A percentile compares a stretch with the other conserved stretches of the same genome.
Conservation (phyloP, 2,888 invertebrate genomes). For the Megamerina dolium region DNA sequence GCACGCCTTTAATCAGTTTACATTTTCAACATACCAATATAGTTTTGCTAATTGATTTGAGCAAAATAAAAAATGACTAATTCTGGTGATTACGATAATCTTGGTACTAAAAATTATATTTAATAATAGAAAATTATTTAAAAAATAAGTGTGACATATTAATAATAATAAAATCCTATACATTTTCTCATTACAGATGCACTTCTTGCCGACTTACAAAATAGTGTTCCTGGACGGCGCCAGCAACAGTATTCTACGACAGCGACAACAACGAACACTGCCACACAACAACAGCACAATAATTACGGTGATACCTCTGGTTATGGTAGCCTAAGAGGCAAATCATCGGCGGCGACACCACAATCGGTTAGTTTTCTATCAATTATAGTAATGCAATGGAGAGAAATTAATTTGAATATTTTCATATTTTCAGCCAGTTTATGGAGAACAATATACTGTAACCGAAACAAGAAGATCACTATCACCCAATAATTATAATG, state of each 20-base stretch:
- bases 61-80: slow-evolving; percentile 30
- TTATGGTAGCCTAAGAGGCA: slow-evolving; percentile 75
- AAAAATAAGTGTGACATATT: neutral
- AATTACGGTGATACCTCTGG: slow-evolving; percentile 47
- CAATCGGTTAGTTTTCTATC: slow-evolving; percentile 13
- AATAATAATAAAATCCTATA: slow-evolving; percentile 2
- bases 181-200: slow-evolving; percentile 67
- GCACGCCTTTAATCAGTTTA: slow-evolving; percentile 6
- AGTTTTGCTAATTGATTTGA: neutral
- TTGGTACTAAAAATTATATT: slow-evolving; percentile 28
- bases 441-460: slow-evolving; percentile 41
- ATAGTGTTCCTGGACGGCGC: slow-evolving; percentile 70
- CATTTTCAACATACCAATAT: neutral
- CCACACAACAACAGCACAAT: slow-evolving; percentile 36
- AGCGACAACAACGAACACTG: slow-evolving; percentile 43
- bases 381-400: neutral
- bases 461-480: slow-evolving; percentile 37
- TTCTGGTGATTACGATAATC: slow-evolving; percentile 43
- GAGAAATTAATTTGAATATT: slow-evolving; percentile 3
- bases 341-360: slow-evolving; percentile 48
- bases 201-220: slow-evolving; percentile 89
- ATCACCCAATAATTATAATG: slow-evolving; percentile 27
- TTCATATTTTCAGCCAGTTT: slow-evolving; percentile 31
- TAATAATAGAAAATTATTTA: neutral
- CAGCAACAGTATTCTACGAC: slow-evolving; percentile 31